These are phyloP conservation scores for Thalassophryne amazonica DNA, from an alignment of 2,797 vertebrate species.

Conservation along the genomic window DNA sequence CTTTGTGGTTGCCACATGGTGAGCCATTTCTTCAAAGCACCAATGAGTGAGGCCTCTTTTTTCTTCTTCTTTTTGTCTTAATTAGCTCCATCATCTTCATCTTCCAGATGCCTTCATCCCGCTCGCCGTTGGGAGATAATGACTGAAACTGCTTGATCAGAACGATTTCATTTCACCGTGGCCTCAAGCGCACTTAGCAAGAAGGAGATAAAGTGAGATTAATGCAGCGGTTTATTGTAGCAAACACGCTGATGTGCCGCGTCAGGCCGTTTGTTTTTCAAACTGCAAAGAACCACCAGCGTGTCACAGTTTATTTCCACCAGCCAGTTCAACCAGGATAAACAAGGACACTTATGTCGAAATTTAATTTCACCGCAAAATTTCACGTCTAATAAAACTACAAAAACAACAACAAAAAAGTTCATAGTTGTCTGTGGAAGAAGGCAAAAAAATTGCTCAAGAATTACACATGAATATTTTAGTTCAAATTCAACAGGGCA, in stretches of 20 bases:
- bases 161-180: not conserved
- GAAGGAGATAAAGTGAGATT: slow-evolving; percentile 40
- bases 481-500: too few relatives aligned
- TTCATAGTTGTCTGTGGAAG: too few relatives aligned
- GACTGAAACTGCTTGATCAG: slow-evolving; percentile 28
- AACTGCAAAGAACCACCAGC: not conserved
- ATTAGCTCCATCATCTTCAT: slow-evolving; percentile 10
- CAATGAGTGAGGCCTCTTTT: not conserved
- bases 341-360: too few relatives aligned
- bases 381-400: too few relatives aligned
- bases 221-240: slow-evolving; percentile 19
- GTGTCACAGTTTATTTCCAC: not conserved
- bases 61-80: not conserved
- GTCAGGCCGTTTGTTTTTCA: not conserved
- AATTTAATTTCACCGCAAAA: too few relatives aligned
- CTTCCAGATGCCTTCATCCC: not conserved
- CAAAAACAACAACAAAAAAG: too few relatives aligned
- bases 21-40: not conserved
- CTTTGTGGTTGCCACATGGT: not conserved
- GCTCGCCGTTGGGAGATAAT: slow-evolving; percentile 10
- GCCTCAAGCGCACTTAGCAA: slow-evolving; percentile 27
- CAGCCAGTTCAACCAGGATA: slow-evolving; percentile 2
- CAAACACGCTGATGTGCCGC: slow-evolving; percentile 27
- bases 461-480: too few relatives aligned
- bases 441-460: too few relatives aligned